Evolutionary conservation across 2,888 invertebrate genomes (phyloP).

Genomic region (Lycophotia porphyrea): DNA sequence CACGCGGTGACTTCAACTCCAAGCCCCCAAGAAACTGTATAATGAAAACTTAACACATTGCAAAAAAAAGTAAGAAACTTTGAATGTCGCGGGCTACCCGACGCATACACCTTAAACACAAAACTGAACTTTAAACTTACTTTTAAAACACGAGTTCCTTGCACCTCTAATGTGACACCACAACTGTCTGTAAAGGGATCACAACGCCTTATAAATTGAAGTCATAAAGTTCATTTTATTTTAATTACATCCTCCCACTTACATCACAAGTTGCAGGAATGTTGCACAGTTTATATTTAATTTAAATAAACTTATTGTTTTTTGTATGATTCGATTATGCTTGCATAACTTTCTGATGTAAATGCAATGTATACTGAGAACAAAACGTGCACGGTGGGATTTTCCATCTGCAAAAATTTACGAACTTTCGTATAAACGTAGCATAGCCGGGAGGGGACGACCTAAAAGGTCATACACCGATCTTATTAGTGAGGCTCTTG

Average conservation of each 20-base stretch:
- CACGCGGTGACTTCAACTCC: too few relatives aligned
- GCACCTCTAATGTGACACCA: not conserved
- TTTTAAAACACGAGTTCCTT: slow-evolving; percentile 11
- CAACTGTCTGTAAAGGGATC: slow-evolving; percentile 21
- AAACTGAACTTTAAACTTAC: slow-evolving; percentile 41
- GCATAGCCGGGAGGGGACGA: not conserved
- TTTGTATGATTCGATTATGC: slow-evolving; percentile 20
- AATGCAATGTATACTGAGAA: slow-evolving; percentile 2
- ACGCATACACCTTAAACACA: not conserved
- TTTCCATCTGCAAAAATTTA: not conserved
- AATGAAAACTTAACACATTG: too few relatives aligned
- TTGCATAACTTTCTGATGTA: slow-evolving; percentile 17
- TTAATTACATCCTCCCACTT: slow-evolving; percentile 60
- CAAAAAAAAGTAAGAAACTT: too few relatives aligned
- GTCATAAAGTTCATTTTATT: slow-evolving; percentile 54
- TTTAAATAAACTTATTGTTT: slow-evolving; percentile 46
- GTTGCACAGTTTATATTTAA: slow-evolving; percentile 33
- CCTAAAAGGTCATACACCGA: not conserved
- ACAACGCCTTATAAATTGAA: slow-evolving; percentile 51
- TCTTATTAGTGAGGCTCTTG: not conserved
- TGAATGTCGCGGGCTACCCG: not conserved
- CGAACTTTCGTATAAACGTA: not conserved
- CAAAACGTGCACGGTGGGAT: not conserved
- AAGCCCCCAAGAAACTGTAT: too few relatives aligned
- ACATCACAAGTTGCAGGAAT: slow-evolving; percentile 46